Evolutionary conservation across 2,888 invertebrate genomes (phyloP), one percentile per base, ranked within the genome.

Genomic region (Aproaerema taeniolella): DNA sequence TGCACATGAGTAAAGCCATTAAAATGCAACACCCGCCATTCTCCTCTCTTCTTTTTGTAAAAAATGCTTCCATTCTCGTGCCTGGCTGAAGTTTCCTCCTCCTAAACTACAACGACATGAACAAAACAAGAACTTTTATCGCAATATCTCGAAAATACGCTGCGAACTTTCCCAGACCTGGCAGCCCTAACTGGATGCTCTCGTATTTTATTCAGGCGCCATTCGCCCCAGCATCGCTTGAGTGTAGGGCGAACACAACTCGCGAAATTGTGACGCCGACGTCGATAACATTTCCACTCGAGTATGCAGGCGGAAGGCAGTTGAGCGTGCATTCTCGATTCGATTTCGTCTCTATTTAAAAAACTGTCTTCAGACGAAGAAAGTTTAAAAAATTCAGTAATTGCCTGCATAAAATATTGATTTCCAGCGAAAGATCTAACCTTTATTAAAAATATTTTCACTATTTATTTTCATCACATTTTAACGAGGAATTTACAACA

Each of bases 121-220:
- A 28, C 26, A 28, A 28, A 35, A 35, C 28, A 26, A 15, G n/a
- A 12, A 29, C 29, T 10, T n/a, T 29, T 29, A 12, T 12, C 9
- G 2, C 13, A 29, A 13, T 26, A 13, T 26, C n/a, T 26, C n/a
- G 26, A 26, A 20, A 20, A 20, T 6, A 7, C 20, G 7, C 7
- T 7, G 20, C 20, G 26, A 26, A 26, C 8, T 29, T 29, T 29
- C 5, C 12, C 9, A 29, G 5, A 31, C 8, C 7, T n/a, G 16
- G 31, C 31, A 31, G 14, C 26, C 26, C 35, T 35, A 28, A 8
- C 6, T 6, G 25, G 34, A 9, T 8, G 28, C 35, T 20, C 26
- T 35, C 71, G 61, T 80, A 72, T 75, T 70, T 82, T 80, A 83
- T 81, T 80, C 73, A 79, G 68, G 60, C 61, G 50, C 65, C 68